Evolutionary conservation across 2,797 vertebrate species (phyloP).

Genomic region (Acridotheres tristis): DNA sequence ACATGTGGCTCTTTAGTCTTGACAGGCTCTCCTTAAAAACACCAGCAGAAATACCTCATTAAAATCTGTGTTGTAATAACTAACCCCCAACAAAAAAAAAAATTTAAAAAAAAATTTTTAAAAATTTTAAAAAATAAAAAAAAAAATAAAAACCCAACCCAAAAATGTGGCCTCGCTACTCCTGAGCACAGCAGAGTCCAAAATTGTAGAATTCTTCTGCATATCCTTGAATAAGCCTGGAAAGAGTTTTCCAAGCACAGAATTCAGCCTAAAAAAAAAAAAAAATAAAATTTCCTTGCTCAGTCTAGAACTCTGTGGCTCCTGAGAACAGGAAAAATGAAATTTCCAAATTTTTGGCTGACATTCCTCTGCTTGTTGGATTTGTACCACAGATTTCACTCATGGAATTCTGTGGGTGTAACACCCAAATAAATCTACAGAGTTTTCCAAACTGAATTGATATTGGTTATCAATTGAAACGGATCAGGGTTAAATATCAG

Average conservation of each 20-base stretch:
- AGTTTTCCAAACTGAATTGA: neutral
- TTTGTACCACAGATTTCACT: neutral
- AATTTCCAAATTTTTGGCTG: neutral
- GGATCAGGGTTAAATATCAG: neutral
- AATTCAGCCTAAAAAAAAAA: neutral
- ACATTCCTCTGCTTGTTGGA: neutral
- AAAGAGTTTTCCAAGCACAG: neutral
- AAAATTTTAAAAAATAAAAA: too few species aligned
- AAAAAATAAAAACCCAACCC: neutral
- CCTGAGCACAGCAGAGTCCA: neutral
- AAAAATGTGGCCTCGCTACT: neutral
- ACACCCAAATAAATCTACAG: neutral
- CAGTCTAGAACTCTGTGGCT: neutral
- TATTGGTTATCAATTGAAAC: too few species aligned
- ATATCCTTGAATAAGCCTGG: neutral
- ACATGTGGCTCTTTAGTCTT: slow-evolving; percentile 28
- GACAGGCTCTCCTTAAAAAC: slow-evolving; percentile 46
- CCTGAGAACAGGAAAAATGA: neutral
- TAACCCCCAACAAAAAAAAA: neutral
- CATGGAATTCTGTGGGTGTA: accelerated
- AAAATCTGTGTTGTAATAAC: neutral
- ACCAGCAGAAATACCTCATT: slow-evolving; percentile 47
- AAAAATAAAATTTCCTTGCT: neutral
- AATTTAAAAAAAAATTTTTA: too few species aligned
- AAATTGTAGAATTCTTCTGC: neutral